Percentiles rank a stretch among this genome's conserved stretches.
These are phyloP conservation scores for Bruchidius siliquastri DNA, from an alignment of 2,888 invertebrate species.

Conservation along the genomic window DNA sequence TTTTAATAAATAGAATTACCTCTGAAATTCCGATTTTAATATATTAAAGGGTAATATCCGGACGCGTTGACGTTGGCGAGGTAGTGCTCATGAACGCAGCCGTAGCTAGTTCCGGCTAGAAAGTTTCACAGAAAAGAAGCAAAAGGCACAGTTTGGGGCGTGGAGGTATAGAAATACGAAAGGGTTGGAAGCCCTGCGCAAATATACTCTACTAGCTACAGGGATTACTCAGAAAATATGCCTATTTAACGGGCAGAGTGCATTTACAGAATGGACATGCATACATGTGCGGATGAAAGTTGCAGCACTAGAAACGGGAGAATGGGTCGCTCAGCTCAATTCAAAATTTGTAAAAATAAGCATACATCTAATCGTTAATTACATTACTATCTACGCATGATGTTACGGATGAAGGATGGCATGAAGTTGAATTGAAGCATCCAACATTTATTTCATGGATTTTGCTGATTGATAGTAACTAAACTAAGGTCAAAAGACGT, in stretches of 20 bases:
- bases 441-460: too few relatives aligned
- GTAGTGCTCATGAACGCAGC: neutral
- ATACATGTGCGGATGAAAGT: neutral
- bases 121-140: neutral
- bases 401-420: too few relatives aligned
- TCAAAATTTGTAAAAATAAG: too few relatives aligned
- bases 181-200: neutral
- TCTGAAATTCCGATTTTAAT: neutral
- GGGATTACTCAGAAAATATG: neutral
- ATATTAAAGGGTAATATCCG: neutral
- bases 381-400: too few relatives aligned
- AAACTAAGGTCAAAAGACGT: too few relatives aligned
- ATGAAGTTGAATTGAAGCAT: too few relatives aligned
- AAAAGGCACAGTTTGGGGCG: neutral
- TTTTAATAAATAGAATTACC: conserved; percentile 1
- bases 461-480: too few relatives aligned
- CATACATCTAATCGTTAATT: too few relatives aligned
- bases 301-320: neutral
- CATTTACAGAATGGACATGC: neutral
- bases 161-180: neutral
- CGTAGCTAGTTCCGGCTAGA: neutral
- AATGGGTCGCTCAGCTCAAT: too few relatives aligned
- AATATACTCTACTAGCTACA: neutral
- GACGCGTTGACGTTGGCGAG: neutral
- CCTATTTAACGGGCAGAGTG: neutral